These are phyloP conservation scores for Nebria ingens DNA, from an alignment of 1,140 invertebrate genomes.

Conservation along the genomic window DNA sequence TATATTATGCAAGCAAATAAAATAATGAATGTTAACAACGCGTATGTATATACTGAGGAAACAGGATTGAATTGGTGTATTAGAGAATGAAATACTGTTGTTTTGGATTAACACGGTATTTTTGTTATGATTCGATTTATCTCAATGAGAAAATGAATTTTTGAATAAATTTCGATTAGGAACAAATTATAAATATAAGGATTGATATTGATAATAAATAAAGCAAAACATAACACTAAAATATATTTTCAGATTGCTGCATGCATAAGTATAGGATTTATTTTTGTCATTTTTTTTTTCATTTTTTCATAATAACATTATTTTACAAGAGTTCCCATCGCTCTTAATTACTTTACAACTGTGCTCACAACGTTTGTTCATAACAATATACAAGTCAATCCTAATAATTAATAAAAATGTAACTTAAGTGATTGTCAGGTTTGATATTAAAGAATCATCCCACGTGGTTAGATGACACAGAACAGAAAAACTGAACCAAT, in stretches of 20 bases:
- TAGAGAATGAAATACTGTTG: no score
- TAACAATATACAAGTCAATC: conserved; percentile 9
- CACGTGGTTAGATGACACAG: not conserved
- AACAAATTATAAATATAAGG: no score
- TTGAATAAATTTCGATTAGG: no score
- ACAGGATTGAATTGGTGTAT: no score
- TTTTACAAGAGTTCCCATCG: conserved; percentile 7
- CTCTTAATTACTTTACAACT: not conserved
- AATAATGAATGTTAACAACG: no score
- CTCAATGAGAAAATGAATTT: no score
- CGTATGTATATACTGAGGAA: no score
- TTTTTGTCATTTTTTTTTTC: conserved; percentile 14
- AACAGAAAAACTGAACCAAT: not conserved
- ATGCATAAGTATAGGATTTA: conserved; percentile 13
- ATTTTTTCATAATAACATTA: conserved; percentile 11
- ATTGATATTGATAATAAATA: not conserved
- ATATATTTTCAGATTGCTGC: conserved; percentile 11
- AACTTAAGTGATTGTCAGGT: conserved; percentile 1
- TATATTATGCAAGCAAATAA: no score
- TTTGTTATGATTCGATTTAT: no score
- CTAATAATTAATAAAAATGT: not conserved
- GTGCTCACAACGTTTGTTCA: conserved; percentile 1
- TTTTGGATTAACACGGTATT: no score
- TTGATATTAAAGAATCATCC: not conserved
- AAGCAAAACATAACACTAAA: conserved; percentile 1